Percentiles rank a stretch among this genome's conserved stretches.
phyloP scores from a whole-genome alignment of 2,113 vertebrate species.

The Erinaceus europaeus region DNA sequence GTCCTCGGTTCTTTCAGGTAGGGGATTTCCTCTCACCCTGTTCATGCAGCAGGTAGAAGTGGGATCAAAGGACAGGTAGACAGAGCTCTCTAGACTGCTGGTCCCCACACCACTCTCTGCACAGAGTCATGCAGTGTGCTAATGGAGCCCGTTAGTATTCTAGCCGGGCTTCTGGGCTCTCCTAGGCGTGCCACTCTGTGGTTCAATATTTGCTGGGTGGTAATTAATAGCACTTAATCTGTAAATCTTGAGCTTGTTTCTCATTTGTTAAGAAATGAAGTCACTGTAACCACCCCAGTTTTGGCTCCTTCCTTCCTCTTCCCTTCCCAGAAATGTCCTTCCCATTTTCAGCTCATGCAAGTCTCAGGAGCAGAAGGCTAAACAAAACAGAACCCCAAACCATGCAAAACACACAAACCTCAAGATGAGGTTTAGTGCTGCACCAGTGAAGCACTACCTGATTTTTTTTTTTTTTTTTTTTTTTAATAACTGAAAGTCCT shows the following conservation, averaged over 20 bases:
- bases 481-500: no score
- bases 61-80: background rate
- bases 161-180: conserved; percentile 64
- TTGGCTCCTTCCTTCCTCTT: background rate
- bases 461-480: no score
- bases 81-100: no score
- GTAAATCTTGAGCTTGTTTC: conserved; percentile 79
- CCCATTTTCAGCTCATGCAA: background rate
- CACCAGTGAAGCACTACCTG: no score
- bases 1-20: background rate
- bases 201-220: conserved; percentile 79
- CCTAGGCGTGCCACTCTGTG: conserved; percentile 73
- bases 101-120: no score
- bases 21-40: background rate
- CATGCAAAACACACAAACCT: background rate
- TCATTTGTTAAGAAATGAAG: conserved; percentile 78
- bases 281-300: conserved; percentile 39
- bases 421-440: background rate
- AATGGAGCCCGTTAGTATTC: conserved; percentile 77
- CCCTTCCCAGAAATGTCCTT: conserved; percentile 2
- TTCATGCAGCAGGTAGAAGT: background rate
- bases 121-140: conserved; percentile 57
- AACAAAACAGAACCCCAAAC: background rate
- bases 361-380: background rate
- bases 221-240: conserved; percentile 83